Evolutionary conservation across 2,113 vertebrate genomes (phyloP).

Genomic region (Serinus canaria): DNA sequence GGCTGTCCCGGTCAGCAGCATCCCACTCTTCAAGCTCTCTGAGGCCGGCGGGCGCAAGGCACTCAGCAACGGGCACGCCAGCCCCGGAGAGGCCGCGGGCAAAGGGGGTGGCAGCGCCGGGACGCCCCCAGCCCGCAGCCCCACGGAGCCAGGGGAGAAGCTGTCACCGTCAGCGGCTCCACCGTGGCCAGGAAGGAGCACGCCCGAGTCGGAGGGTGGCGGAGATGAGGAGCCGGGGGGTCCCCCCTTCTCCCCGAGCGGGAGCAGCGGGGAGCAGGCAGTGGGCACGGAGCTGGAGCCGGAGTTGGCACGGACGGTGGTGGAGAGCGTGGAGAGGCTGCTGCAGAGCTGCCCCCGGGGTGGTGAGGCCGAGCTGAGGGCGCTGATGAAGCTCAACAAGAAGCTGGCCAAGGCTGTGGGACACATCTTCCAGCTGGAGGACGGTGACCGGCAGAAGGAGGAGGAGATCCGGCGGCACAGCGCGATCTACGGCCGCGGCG

Average conservation of each 20-base stretch:
- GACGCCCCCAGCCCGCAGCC: slow-evolving; percentile 82
- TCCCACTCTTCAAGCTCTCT: slow-evolving; percentile 90
- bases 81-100: slow-evolving; percentile 73
- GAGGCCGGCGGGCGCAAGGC: slow-evolving; percentile 81
- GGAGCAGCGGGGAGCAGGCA: background rate
- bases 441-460: slow-evolving; percentile 85
- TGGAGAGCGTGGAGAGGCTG: slow-evolving; percentile 87
- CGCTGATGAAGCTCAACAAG: slow-evolving; percentile 91
- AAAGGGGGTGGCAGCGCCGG: slow-evolving; percentile 62
- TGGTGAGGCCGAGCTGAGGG: slow-evolving; percentile 79
- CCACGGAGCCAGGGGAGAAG: slow-evolving; percentile 88
- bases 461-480: slow-evolving; percentile 96
- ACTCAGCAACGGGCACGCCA: slow-evolving; percentile 84
- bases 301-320: slow-evolving; percentile 83
- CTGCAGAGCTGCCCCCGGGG: slow-evolving; percentile 86
- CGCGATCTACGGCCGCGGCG: slow-evolving; percentile 92
- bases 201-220: slow-evolving; percentile 82
- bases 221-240: slow-evolving; percentile 80
- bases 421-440: slow-evolving; percentile 91
- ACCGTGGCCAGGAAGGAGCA: slow-evolving; percentile 85
- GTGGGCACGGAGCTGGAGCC: slow-evolving; percentile 78
- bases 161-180: slow-evolving; percentile 79
- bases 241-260: slow-evolving; percentile 77
- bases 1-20: slow-evolving; percentile 82
- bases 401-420: slow-evolving; percentile 91